Conservation (phyloP, 2,888 invertebrate genomes). For the Hoplodrina blanda region DNA sequence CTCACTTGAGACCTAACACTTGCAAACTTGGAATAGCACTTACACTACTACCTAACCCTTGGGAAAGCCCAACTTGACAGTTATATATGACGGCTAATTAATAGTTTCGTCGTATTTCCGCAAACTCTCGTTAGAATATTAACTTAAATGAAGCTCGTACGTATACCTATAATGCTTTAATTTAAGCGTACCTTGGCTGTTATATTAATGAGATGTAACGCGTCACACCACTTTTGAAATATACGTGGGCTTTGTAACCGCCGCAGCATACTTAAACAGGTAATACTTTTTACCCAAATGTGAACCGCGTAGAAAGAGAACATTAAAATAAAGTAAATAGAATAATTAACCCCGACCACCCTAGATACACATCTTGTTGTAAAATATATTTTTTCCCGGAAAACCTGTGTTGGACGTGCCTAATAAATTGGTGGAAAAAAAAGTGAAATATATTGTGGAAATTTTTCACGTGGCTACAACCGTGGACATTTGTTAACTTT, state of each 20-base stretch:
- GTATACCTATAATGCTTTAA: conserved; percentile 43
- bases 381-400: conserved; percentile 49
- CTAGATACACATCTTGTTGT: conserved; percentile 58
- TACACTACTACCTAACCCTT: conserved; percentile 4
- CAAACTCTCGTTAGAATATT: conserved; percentile 41
- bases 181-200: conserved; percentile 48
- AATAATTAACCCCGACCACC: conserved; percentile 61
- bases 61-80: background rate
- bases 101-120: conserved; percentile 29
- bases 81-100: conserved; percentile 25
- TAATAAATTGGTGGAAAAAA: conserved; percentile 60
- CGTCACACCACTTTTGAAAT: conserved; percentile 60
- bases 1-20: conserved; percentile 16
- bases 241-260: conserved; percentile 53
- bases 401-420: conserved; percentile 54
- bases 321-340: conserved; percentile 60
- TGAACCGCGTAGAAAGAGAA: conserved; percentile 58
- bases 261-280: conserved; percentile 61
- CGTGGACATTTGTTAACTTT: conserved; percentile 48
- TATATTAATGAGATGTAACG: conserved; percentile 61
- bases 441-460: conserved; percentile 52
- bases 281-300: conserved; percentile 58
- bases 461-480: conserved; percentile 53
- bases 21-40: conserved; percentile 20
- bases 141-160: conserved; percentile 34